Evolutionary conservation across 2,888 invertebrate genomes (phyloP), one percentile per base, ranked within the genome.

Genomic region (Dryobotodes eremita): DNA sequence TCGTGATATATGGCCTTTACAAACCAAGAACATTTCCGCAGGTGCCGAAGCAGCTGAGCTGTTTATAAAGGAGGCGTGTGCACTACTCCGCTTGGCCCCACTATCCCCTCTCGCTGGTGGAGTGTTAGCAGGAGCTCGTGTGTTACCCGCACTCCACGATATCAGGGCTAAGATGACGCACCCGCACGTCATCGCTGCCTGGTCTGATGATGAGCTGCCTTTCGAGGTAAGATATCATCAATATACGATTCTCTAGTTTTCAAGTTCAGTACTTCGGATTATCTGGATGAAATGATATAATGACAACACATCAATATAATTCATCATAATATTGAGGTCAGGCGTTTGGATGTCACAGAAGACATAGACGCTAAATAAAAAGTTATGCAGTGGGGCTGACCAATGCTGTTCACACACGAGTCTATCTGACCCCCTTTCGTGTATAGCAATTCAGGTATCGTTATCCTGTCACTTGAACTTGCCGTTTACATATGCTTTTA

Each of bases 151-250:
- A 64, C 97, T 99, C 81, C 97, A 99, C 82, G 99, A 99, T 95
- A 99, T 99, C 87, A 93, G 96, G 82, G 94, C 96, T 88, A 97
- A 97, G 92, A 97, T 97, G 96, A 92, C 96, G 83, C 96, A 97
- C 82, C 97, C 97, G 82, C 96, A 97, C 91, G 99, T 99, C 68
- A 98, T 98, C 73, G 98, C 98, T 75, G 99, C 99, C 90, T 99
- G 99, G 99, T 98, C 98, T 90, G 98, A 98, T 92, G 99, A 99
- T 94, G 99, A 99, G 97, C 97, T 99, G 92, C 99, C 99, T 7
- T 98, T 99, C 0, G 96, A 96, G 95, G 96, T 96, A 75, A 80
- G 36, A n/a, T 42, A 62, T 48, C 13, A 42, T 42, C 23, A 23
- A 42, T 23, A 17, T 23, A 48, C 17, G 31, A 59, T 70, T 61